Evolutionary conservation across 1,140 invertebrate species (phyloP), one percentile per base, ranked within the genome.

Genomic region (Listronotus oregonensis): DNA sequence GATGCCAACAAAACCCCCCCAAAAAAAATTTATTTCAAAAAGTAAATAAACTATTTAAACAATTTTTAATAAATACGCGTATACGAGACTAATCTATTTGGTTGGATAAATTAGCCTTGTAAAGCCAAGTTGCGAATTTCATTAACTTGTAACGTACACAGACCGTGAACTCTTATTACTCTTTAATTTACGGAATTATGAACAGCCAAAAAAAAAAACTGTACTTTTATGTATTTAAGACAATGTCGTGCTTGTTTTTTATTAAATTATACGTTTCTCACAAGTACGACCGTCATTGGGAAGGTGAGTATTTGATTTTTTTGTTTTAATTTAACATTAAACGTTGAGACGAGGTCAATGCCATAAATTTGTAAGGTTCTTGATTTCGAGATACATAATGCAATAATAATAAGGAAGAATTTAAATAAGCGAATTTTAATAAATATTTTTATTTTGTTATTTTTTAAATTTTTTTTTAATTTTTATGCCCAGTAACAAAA

Each of bases 161-260:
- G 55, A 65, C 64, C 64, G 64, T 65, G 64, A 65, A 65, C 64
- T 59, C 64, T 49, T 59, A 58, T 65, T 65, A 44, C 55, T 51
- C n/a, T 54, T 65, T 65, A 65, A 65, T 58, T 65, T 65, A 46
- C 52, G 43, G 55, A 56, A 64, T 56, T 64, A 64, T 64, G 42
- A 37, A 17, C 31, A 49, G 17, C 60, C 12, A 39, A 39, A 57
- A 12, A 0, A 55, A 64, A 64, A 56, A 49, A 52, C 40, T 18
- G 49, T 44, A 63, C 18, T 37, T 11, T 61, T 61, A 40, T n/a
- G n/a, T 50, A 42, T 39, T 50, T 40, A 51, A 61, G 58, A 50
- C n/a, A 50, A 61, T 61, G 58, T 58, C 56, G 14, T 32, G 42
- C 21, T 31, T 21, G 21, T 50, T 51, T 58, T 61, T 61, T 58